Percentiles rank a stretch among this genome's conserved stretches.
These are phyloP conservation scores for Sus cebifrons DNA, from an alignment of 2,797 vertebrate species.

Conservation along the genomic window DNA sequence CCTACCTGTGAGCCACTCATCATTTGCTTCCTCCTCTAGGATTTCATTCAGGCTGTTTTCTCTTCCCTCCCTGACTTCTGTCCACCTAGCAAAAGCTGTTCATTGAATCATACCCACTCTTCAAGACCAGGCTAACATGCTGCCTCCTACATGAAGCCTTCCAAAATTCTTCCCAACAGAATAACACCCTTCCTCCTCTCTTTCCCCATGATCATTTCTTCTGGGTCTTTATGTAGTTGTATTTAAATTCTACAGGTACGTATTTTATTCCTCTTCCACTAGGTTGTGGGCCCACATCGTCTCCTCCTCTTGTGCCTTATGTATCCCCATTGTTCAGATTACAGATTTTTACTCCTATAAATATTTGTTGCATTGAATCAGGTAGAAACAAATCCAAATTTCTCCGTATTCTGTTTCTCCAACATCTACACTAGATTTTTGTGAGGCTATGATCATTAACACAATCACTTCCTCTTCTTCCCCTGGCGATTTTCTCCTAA, in stretches of 20 bases:
- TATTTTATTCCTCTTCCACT: background rate
- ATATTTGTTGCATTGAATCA: background rate
- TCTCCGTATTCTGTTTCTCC: background rate
- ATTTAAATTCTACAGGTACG: background rate
- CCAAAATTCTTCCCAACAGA: background rate
- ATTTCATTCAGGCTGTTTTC: slow-evolving; percentile 57
- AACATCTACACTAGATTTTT: background rate
- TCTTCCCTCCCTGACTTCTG: background rate
- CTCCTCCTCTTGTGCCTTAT: background rate
- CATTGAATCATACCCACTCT: slow-evolving; percentile 19
- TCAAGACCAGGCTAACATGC: slow-evolving; percentile 33
- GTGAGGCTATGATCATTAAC: slow-evolving; percentile 40
- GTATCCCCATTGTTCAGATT: background rate
- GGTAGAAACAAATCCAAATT: background rate
- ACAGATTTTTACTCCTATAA: background rate
- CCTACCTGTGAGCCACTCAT: background rate
- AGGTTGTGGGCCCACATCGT: background rate
- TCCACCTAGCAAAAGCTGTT: background rate
- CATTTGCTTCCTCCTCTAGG: background rate
- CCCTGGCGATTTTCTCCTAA: slow-evolving; percentile 42
- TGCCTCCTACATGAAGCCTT: background rate
- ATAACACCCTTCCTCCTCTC: background rate
- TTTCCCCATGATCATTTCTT: background rate
- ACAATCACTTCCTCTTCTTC: slow-evolving; percentile 52
- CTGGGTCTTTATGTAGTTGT: background rate